A percentile compares a stretch with the other conserved stretches of the same genome.
Conservation (phyloP, 2,113 vertebrate genomes). For the Alosa alosa region DNA sequence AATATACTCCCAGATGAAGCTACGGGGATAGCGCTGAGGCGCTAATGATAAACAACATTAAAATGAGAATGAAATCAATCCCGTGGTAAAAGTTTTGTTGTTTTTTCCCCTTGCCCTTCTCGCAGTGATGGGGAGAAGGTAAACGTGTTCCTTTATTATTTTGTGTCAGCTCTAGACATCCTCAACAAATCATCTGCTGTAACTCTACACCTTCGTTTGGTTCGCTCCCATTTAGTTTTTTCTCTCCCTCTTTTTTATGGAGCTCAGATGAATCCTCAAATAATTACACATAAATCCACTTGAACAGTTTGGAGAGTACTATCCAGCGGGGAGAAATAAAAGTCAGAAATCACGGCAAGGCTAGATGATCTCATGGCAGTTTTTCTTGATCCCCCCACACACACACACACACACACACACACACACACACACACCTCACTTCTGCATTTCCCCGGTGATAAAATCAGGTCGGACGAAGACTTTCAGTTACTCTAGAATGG, state of each 20-base stretch:
- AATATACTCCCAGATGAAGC: constrained; percentile 74
- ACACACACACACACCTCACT: background rate
- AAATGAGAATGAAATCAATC: constrained; percentile 76
- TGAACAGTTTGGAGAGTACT: constrained; percentile 59
- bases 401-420: too few species aligned
- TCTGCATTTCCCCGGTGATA: background rate
- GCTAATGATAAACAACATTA: constrained; percentile 78
- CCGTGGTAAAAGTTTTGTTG: constrained; percentile 56
- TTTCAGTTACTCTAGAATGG: background rate
- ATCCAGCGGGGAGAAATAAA: constrained; percentile 44
- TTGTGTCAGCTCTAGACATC: constrained; percentile 55
- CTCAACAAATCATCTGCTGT: constrained; percentile 64
- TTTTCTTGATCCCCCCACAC: background rate
- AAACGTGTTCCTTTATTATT: constrained; percentile 68
- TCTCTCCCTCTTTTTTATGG: constrained; percentile 40
- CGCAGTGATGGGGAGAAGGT: constrained; percentile 50
- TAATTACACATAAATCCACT: constrained; percentile 64
- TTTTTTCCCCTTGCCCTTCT: constrained; percentile 26
- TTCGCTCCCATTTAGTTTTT: background rate
- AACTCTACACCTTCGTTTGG: background rate
- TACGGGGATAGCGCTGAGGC: constrained; percentile 62
- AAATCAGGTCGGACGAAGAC: background rate
- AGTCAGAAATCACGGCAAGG: background rate
- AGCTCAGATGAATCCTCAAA: constrained; percentile 65
- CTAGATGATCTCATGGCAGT: background rate